A percentile compares a stretch with the other conserved stretches of the same genome.
These are phyloP conservation scores for Heliocidaris tuberculata DNA, from an alignment of 35 echinoderm and acorn worm species.

Conservation along the genomic window DNA sequence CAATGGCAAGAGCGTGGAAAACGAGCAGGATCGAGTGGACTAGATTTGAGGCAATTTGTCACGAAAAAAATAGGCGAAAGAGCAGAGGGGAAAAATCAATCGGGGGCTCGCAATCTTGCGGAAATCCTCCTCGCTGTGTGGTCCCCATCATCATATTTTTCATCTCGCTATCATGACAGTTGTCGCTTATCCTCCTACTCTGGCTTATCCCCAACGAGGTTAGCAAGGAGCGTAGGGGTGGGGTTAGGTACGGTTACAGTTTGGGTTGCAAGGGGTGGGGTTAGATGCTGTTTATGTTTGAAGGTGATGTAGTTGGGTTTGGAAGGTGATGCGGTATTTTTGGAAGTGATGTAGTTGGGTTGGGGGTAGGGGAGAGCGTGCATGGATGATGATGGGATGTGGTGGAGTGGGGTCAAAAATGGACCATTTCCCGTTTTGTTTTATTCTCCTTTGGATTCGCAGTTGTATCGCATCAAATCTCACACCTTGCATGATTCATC, in stretches of 20 bases:
- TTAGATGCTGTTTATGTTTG: not conserved
- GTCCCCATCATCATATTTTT: constrained; percentile 39
- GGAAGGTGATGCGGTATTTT: too few relatives aligned
- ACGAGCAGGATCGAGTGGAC: not conserved
- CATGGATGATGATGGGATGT: too few relatives aligned
- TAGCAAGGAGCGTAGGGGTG: not conserved
- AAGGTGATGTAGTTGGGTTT: not conserved
- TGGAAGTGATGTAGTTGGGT: too few relatives aligned
- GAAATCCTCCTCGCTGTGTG: constrained; percentile 35
- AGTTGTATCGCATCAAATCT: not conserved
- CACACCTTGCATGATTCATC: not conserved
- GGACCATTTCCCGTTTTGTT: not conserved
- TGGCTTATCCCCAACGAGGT: not conserved
- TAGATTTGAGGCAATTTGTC: constrained; percentile 36
- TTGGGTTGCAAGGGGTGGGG: not conserved
- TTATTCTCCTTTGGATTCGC: not conserved
- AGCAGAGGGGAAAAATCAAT: constrained; percentile 24
- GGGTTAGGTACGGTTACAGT: not conserved
- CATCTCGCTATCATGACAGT: constrained; percentile 38
- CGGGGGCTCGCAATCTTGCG: not conserved
- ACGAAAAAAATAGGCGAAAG: constrained; percentile 33
- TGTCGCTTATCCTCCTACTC: not conserved
- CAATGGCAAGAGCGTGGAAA: not conserved
- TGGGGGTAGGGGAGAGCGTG: too few relatives aligned
- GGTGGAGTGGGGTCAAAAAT: too few relatives aligned